A percentile compares a stretch with the other conserved stretches of the same genome.
Conservation (phyloP, 1,140 invertebrate genomes). For the Plectus sambesii region DNA sequence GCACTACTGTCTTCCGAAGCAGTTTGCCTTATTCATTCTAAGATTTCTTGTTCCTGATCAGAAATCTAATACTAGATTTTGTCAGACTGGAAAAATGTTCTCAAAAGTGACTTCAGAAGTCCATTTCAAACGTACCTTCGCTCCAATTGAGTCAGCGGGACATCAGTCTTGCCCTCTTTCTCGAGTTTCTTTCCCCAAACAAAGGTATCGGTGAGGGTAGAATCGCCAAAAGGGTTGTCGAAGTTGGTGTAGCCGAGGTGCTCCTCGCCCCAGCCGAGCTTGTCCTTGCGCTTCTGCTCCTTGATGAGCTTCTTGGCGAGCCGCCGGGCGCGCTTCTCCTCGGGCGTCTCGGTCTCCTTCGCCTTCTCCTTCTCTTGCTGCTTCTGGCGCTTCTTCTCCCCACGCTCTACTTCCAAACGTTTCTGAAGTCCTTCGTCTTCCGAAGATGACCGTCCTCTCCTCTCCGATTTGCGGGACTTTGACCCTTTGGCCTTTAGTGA, state of each 20-base stretch:
- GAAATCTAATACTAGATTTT: too few species aligned
- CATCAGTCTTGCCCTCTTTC: slow-evolving; percentile 73
- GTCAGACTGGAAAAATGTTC: too few species aligned
- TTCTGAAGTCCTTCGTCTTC: slow-evolving; percentile 20
- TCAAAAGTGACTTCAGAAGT: too few species aligned
- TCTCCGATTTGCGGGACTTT: too few species aligned
- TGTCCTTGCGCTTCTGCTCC: slow-evolving; percentile 15
- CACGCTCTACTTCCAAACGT: slow-evolving; percentile 58
- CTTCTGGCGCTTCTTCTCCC: slow-evolving; percentile 57
- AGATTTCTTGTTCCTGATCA: too few species aligned
- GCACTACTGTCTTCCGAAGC: too few species aligned
- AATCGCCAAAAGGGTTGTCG: slow-evolving; percentile 97
- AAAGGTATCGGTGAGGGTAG: slow-evolving; percentile 78
- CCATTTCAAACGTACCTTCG: slow-evolving; percentile 71
- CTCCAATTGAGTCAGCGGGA: slow-evolving; percentile 71
- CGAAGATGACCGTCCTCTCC: too few species aligned
- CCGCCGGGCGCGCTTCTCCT: slow-evolving; percentile 76
- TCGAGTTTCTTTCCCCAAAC: slow-evolving; percentile 92
- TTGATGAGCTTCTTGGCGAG: slow-evolving; percentile 76
- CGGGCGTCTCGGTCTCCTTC: slow-evolving; percentile 83
- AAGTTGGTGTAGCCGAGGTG: slow-evolving; percentile 69
- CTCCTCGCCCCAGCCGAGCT: slow-evolving; percentile 20
- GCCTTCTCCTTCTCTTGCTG: slow-evolving; percentile 65
- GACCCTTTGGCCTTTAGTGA: too few species aligned
- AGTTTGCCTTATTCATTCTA: too few species aligned